These are phyloP conservation scores for Cydia splendana DNA, from an alignment of 1,140 invertebrate genomes.

Conservation along the genomic window DNA sequence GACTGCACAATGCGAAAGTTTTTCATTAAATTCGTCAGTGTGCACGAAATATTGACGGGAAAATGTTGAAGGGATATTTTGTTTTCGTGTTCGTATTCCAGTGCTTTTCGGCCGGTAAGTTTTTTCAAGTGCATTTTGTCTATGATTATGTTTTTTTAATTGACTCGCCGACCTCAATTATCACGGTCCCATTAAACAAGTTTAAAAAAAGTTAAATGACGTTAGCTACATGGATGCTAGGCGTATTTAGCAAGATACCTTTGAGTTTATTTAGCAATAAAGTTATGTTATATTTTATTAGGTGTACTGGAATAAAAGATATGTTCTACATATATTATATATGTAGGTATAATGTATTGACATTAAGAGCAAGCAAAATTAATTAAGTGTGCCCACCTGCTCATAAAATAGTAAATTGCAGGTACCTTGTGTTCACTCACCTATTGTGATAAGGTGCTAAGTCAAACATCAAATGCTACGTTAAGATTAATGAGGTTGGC, in stretches of 20 bases:
- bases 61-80: constrained; percentile 69
- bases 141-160: constrained; percentile 20
- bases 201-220: constrained; percentile 12
- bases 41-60: constrained; percentile 63
- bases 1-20: constrained; percentile 68
- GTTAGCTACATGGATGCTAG: not conserved
- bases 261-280: not conserved
- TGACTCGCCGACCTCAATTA: constrained; percentile 23
- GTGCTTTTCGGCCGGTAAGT: constrained; percentile 62
- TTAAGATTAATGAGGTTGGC: too few species aligned
- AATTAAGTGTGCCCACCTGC: too few species aligned
- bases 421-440: too few species aligned
- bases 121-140: not conserved
- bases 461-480: too few species aligned
- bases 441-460: too few species aligned
- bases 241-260: not conserved
- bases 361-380: too few species aligned
- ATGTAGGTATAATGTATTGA: too few species aligned
- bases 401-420: too few species aligned
- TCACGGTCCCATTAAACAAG: constrained; percentile 12
- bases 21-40: constrained; percentile 61
- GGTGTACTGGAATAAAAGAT: too few species aligned
- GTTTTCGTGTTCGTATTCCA: constrained; percentile 58
- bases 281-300: too few species aligned
- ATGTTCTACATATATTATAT: too few species aligned